These are phyloP conservation scores for Chionodraco myersi DNA, from an alignment of 2,113 vertebrate species.

Conservation along the genomic window DNA sequence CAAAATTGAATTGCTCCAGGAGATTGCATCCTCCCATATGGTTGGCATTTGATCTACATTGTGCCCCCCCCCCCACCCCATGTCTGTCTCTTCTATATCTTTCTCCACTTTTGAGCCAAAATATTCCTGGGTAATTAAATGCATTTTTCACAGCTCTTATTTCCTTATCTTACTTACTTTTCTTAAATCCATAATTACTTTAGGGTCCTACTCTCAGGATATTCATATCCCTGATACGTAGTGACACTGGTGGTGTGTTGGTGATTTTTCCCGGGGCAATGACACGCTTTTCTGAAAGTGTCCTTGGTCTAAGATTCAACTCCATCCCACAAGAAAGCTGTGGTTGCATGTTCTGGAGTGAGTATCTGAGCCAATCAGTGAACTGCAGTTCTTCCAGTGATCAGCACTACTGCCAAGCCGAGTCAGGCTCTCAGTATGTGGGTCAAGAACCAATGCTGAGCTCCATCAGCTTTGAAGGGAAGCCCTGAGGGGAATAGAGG, in stretches of 20 bases:
- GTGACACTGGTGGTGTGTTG: slow-evolving; percentile 12
- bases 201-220: slow-evolving; percentile 24
- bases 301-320: background rate
- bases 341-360: background rate
- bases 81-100: slow-evolving; percentile 17
- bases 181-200: slow-evolving; percentile 23
- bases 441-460: background rate
- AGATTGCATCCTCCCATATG: slow-evolving; percentile 72
- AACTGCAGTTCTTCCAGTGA: background rate
- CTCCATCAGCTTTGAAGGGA: background rate
- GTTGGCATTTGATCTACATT: slow-evolving; percentile 56
- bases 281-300: slow-evolving; percentile 1
- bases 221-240: slow-evolving; percentile 25
- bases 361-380: slow-evolving; percentile 10
- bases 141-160: background rate
- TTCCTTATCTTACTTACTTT: slow-evolving; percentile 27
- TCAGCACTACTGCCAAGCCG: slow-evolving; percentile 1
- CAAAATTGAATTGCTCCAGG: slow-evolving; percentile 73
- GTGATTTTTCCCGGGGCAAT: background rate
- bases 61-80: slow-evolving; percentile 15
- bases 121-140: slow-evolving; percentile 4
- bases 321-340: slow-evolving; percentile 9
- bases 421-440: slow-evolving; percentile 15
- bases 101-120: slow-evolving; percentile 2
- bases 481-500: background rate